phyloP scores from a whole-genome alignment of 1,140 invertebrate species.

The Drosophila repleta region DNA sequence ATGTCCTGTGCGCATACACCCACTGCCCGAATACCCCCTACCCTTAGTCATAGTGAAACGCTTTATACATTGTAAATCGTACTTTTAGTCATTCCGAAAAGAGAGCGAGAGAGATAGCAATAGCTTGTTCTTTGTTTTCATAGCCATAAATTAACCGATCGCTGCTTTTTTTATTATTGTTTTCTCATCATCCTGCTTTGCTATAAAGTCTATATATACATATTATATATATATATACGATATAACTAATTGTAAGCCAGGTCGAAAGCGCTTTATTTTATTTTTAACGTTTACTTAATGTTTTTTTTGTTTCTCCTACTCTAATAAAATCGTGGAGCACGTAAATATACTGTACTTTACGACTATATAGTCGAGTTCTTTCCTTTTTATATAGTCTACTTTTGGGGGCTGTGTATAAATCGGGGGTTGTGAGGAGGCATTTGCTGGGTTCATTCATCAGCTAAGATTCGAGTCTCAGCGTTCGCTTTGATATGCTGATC shows the following conservation, averaged over 20 bases:
- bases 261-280: conserved; percentile 46
- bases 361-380: not conserved
- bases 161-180: conserved; percentile 64
- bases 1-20: not conserved
- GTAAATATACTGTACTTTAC: conserved; percentile 2
- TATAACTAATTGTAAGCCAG: conserved; percentile 53
- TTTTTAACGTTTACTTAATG: conserved; percentile 2
- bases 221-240: conserved; percentile 28
- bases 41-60: conserved; percentile 66
- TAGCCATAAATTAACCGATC: conserved; percentile 53
- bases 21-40: conserved; percentile 1
- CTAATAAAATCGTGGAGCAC: conserved; percentile 47
- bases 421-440: not conserved
- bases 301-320: conserved; percentile 60
- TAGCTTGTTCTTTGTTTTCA: conserved; percentile 21
- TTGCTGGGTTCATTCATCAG: too few relatives aligned
- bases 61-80: conserved; percentile 79
- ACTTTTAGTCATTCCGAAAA: conserved; percentile 64
- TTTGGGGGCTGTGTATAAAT: not conserved
- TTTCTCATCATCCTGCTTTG: conserved; percentile 63
- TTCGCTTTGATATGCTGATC: too few relatives aligned
- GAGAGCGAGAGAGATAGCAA: conserved; percentile 7
- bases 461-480: too few relatives aligned
- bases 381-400: conserved; percentile 6
- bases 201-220: conserved; percentile 29